Evolutionary conservation across 2,888 invertebrate genomes (phyloP).

Genomic region (Ceriagrion tenellum): DNA sequence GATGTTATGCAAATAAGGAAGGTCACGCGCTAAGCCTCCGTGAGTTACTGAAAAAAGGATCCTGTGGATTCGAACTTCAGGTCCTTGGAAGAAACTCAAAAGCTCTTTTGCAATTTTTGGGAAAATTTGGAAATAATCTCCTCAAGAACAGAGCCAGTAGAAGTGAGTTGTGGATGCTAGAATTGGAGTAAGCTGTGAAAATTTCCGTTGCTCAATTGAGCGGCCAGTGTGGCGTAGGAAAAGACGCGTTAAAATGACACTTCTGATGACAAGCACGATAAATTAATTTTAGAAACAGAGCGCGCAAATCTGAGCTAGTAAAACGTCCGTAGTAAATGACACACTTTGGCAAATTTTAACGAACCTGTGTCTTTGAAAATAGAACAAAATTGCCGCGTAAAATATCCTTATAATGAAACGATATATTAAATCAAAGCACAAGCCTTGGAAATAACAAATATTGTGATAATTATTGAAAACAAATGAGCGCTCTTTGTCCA

Average conservation of each 20-base stretch:
- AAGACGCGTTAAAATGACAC: background rate
- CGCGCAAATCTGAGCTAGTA: background rate
- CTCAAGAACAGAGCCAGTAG: background rate
- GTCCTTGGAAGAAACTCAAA: background rate
- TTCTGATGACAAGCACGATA: background rate
- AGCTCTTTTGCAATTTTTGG: background rate
- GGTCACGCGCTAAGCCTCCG: background rate
- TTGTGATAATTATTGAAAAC: too few species aligned
- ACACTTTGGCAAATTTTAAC: background rate
- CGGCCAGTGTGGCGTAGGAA: background rate
- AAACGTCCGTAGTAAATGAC: background rate
- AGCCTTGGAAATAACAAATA: too few species aligned
- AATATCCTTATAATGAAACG: too few species aligned
- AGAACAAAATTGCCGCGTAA: background rate
- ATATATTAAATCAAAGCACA: too few species aligned
- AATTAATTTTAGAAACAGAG: background rate
- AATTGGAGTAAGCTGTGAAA: background rate
- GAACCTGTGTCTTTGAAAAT: background rate
- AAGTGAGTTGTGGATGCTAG: background rate
- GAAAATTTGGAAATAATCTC: slow-evolving; percentile 11
- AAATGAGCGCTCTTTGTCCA: background rate
- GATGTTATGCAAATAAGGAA: background rate
- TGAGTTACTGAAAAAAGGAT: background rate
- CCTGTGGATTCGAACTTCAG: background rate
- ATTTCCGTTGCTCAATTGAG: slow-evolving; percentile 3